Evolutionary conservation across 1,140 invertebrate species (phyloP).

Genomic region (Tigriopus japonicus): DNA sequence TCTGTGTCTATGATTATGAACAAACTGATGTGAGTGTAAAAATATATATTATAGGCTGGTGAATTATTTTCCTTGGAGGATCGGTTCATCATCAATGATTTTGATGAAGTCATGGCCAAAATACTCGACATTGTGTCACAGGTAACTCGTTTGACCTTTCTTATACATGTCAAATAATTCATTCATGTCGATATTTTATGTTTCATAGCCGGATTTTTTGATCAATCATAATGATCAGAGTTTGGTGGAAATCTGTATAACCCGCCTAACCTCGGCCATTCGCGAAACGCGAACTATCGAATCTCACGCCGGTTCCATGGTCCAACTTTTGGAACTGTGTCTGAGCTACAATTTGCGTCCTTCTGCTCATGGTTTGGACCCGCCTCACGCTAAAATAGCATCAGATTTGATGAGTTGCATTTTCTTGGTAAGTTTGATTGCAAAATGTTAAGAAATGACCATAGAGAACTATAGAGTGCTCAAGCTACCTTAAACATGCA

Average conservation of each 20-base stretch:
- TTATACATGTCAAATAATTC: no score
- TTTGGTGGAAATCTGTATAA: slow-evolving; percentile 79
- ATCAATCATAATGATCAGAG: slow-evolving; percentile 76
- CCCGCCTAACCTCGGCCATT: slow-evolving; percentile 22
- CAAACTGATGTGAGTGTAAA: background rate
- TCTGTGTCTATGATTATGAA: no score
- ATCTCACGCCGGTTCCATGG: slow-evolving; percentile 57
- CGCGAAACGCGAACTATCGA: slow-evolving; percentile 72
- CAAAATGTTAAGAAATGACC: no score
- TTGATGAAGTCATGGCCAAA: slow-evolving; percentile 52
- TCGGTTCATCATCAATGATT: slow-evolving; percentile 56
- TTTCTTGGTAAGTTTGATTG: slow-evolving; percentile 76
- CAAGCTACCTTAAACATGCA: no score
- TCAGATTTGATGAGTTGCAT: slow-evolving; percentile 82
- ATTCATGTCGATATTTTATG: slow-evolving; percentile 18
- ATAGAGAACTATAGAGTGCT: no score
- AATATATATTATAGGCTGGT: slow-evolving; percentile 38
- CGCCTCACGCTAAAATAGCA: slow-evolving; percentile 84
- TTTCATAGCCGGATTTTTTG: slow-evolving; percentile 44
- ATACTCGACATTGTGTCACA: slow-evolving; percentile 54
- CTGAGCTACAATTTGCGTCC: slow-evolving; percentile 69
- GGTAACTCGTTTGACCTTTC: no score
- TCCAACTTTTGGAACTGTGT: slow-evolving; percentile 63
- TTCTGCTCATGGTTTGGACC: slow-evolving; percentile 55
- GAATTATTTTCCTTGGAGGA: slow-evolving; percentile 73